Base-by-base conservation (phyloP, 1,140 invertebrate genomes). In the Bombus fervidus region DNA sequence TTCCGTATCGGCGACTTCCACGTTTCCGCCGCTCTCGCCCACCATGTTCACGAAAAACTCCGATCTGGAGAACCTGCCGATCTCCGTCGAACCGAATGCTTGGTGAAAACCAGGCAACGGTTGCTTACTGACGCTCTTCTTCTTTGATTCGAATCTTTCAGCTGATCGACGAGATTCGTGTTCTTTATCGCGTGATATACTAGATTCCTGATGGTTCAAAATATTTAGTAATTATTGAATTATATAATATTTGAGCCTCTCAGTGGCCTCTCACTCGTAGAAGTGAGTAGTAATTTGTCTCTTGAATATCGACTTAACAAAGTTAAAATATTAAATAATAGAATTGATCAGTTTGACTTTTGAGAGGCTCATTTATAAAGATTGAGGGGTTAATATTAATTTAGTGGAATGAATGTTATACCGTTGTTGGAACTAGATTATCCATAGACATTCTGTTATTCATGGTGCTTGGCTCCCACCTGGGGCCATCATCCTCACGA, bases 31-130 rank as follows among this genome's bases (percentile, higher is more conserved):
- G 64, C 68, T 89, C 41, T 91, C 90, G 62, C 91, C 92, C 31
- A 95, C 93, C 93, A 95, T 95, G 83, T 92, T 95, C 15, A 93
- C 92, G 89, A 96, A 96, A 62, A 95, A 95, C 85, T 96, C 95
- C 12, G 95, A 95, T 81, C 95, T 94, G 25, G 96, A 96, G 88
- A 97, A 97, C 80, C 96, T 96, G 41, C 97, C 97, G 79, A 97
- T 97, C 93, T 97, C 97, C 41, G 97, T 97, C 3, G 97, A 97
- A 28, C 97, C 97, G 90, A 97, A 97, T 0, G 97, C 97, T 92
- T 97, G 97, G 87, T 97, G 97, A 85, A 97, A 97, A 3, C 97
- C 97, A 0, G 97, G 97, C 69, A 97, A 91, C 25, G 97, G 97
- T 84, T 96, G 93, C 31, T 92, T 94, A 68, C 83, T 84, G 0